These are phyloP conservation scores for Synergus itoensis DNA, from an alignment of 2,888 invertebrate genomes.

Conservation along the genomic window DNA sequence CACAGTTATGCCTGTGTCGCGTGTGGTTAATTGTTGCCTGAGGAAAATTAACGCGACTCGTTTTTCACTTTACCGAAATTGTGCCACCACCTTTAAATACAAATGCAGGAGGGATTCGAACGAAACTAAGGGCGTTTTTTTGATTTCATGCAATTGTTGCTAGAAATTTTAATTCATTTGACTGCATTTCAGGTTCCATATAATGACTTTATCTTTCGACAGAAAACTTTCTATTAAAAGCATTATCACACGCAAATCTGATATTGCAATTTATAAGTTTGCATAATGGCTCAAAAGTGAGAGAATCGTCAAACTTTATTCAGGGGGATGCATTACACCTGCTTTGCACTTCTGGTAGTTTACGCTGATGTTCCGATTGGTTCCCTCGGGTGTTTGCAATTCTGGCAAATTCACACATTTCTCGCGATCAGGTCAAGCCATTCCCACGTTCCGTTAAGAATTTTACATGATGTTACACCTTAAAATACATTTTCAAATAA, in stretches of 20 bases:
- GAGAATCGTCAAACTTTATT: slow-evolving; percentile 35
- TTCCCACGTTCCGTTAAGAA: slow-evolving; percentile 44
- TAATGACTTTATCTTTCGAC: background rate
- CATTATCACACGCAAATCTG: slow-evolving; percentile 39
- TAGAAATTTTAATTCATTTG: too few relatives aligned
- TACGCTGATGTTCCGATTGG: slow-evolving; percentile 50
- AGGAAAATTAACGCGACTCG: slow-evolving; percentile 36
- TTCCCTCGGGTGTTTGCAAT: slow-evolving; percentile 56
- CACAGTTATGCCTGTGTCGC: slow-evolving; percentile 38
- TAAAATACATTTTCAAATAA: background rate
- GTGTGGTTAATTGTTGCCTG: slow-evolving; percentile 40
- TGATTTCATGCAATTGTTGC: too few relatives aligned
- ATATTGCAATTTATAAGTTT: background rate
- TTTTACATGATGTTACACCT: background rate
- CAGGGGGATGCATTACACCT: slow-evolving; percentile 53
- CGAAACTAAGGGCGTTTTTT: background rate
- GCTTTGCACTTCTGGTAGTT: slow-evolving; percentile 52
- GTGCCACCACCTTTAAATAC: background rate
- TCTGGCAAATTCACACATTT: slow-evolving; percentile 48
- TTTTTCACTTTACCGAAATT: slow-evolving; percentile 36
- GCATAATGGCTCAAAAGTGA: slow-evolving; percentile 22
- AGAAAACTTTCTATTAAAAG: background rate
- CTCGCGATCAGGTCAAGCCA: slow-evolving; percentile 40
- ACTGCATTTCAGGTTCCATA: too few relatives aligned
- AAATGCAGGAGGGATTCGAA: background rate